phyloP scores from a whole-genome alignment of 2,797 vertebrate species.

The Anguilla obscura region DNA sequence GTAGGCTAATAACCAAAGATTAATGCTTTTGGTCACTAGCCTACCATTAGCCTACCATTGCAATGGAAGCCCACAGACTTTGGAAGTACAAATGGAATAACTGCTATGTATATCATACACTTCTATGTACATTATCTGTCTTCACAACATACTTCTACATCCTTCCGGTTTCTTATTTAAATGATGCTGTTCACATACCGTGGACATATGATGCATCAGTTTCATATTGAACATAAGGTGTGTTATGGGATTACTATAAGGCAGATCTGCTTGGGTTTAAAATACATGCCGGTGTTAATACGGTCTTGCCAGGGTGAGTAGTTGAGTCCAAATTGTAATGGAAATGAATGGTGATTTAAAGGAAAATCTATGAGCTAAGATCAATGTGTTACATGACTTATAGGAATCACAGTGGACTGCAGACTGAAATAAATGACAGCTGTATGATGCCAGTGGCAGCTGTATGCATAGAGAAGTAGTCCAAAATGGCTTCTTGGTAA shows the following conservation, averaged over 20 bases:
- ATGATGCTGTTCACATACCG: neutral
- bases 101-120: neutral
- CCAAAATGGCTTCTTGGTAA: neutral
- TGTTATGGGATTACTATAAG: neutral
- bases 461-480: neutral
- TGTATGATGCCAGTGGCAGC: neutral
- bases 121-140: too few relatives aligned
- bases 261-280: neutral
- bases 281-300: neutral
- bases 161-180: neutral
- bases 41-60: neutral
- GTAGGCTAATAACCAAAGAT: too few relatives aligned
- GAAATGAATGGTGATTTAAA: neutral
- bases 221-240: neutral
- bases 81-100: neutral
- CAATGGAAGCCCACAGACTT: neutral
- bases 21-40: neutral
- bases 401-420: constrained; percentile 4
- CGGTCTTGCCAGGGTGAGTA: neutral
- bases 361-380: neutral
- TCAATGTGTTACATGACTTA: neutral
- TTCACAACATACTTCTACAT: neutral
- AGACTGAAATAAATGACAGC: constrained; percentile 18
- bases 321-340: neutral
- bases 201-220: neutral